phyloP scores from a whole-genome alignment of 1,140 invertebrate genomes.

The Pogonognathellus flavescens region DNA sequence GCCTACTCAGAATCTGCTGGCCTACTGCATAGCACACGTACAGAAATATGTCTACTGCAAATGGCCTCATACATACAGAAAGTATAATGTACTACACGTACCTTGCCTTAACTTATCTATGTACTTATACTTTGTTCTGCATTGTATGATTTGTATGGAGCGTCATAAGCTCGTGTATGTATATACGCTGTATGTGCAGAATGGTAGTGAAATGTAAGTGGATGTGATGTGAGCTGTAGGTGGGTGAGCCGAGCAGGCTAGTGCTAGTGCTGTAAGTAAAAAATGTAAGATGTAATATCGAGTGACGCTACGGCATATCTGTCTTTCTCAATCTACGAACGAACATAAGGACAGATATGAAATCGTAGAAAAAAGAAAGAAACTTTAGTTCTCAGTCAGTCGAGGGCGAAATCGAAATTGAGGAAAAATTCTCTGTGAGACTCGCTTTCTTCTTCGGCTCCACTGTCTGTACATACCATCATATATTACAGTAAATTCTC shows the following conservation, averaged over 20 bases:
- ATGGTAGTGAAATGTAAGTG: conserved; percentile 10
- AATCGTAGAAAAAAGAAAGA: conserved; percentile 30
- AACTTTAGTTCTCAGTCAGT: conserved; percentile 48
- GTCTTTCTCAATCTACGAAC: conserved; percentile 24
- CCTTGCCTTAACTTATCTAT: no score
- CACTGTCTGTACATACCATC: background rate
- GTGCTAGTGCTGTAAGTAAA: background rate
- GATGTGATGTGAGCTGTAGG: conserved; percentile 26
- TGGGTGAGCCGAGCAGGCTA: background rate
- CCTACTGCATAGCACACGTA: no score
- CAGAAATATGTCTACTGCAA: no score
- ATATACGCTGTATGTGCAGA: background rate
- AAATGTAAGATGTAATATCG: conserved; percentile 41
- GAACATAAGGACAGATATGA: conserved; percentile 48
- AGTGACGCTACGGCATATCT: conserved; percentile 34
- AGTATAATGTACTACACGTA: no score
- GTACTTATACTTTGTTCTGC: no score
- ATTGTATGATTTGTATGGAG: background rate
- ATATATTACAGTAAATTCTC: background rate
- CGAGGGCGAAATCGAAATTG: conserved; percentile 49
- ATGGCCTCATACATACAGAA: no score
- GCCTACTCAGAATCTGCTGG: no score
- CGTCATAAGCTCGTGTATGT: background rate
- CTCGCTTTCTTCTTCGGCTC: conserved; percentile 14
- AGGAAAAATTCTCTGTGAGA: conserved; percentile 29